Conservation (phyloP, 2,888 invertebrate species). For the Miltochrista miniata region DNA sequence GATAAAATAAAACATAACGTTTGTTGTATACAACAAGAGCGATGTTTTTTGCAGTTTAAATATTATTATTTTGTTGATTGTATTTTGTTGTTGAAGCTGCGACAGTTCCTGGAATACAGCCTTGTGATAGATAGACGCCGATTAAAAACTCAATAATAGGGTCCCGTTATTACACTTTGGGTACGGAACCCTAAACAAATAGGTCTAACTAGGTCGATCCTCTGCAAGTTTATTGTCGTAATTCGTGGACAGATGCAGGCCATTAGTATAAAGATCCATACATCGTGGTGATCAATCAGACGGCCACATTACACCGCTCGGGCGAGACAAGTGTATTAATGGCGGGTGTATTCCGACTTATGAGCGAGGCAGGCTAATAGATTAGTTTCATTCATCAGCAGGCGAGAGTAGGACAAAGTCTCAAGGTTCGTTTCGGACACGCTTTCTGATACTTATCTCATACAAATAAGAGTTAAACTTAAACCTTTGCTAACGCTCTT, state of each 20-base stretch:
- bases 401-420: slow-evolving; percentile 40
- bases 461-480: slow-evolving; percentile 15
- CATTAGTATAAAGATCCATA: slow-evolving; percentile 30
- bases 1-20: too few relatives aligned
- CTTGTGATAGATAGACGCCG: too few relatives aligned
- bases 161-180: too few relatives aligned
- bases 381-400: slow-evolving; percentile 52
- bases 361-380: slow-evolving; percentile 46
- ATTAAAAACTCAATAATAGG: too few relatives aligned
- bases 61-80: too few relatives aligned
- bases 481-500: slow-evolving; percentile 7
- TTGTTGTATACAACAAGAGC: too few relatives aligned
- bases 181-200: too few relatives aligned
- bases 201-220: slow-evolving; percentile 9
- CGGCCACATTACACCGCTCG: slow-evolving; percentile 12
- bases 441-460: slow-evolving; percentile 12
- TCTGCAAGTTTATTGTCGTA: slow-evolving; percentile 14
- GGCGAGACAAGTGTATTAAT: slow-evolving; percentile 43
- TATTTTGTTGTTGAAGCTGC: too few relatives aligned
- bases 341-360: slow-evolving; percentile 40
- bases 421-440: slow-evolving; percentile 27
- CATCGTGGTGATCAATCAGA: slow-evolving; percentile 29
- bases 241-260: slow-evolving; percentile 18
- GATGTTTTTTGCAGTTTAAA: too few relatives aligned
- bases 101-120: too few relatives aligned